Evolutionary conservation across 35 echinoderm and acorn worm species (phyloP), one percentile per base, ranked within the genome.

Genomic region (Acanthaster planci): DNA sequence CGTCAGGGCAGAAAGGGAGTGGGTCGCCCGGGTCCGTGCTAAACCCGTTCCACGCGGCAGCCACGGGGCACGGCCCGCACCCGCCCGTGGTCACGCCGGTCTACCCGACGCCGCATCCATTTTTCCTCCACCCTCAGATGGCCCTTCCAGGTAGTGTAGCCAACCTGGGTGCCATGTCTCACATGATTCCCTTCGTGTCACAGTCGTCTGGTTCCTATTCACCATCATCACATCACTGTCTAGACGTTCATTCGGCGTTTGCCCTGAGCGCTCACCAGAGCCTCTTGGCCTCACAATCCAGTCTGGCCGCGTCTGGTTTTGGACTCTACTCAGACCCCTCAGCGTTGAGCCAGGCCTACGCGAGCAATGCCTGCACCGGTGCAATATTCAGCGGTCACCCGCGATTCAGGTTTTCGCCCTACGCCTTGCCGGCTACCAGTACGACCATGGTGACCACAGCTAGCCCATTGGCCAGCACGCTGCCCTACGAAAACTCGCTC

Each of bases 311-410:
- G 37, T n/a, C 77, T 57, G 39, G 35, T 40, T 85, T 77, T 51
- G 90, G 90, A 86, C 85, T 95, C 27, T 97, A 97, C 55, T 77
- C 78, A 36, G 94, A 92, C 44, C 86, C 86, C 14, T 83, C 87
- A 32, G 85, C 96, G 8, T 76, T 97, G 2, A 90, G 90, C 75
- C 89, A 92, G 37, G 92, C 89, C 9, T 93, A 93, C 60, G 90
- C 96, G 21, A 87, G 82, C 40, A 94, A 89, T 72, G 85, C 92
- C 38, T 97, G 89, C 79, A 89, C 91, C 81, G 89, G 96, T 99
- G 96, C 92, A 99, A 99, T 99, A 91, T 92, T 99, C n/a, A 99
- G 88, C 79, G 86, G 88, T 58, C 96, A 97, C 83, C 94, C 93
- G 59, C 81, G 96, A 68, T 78, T 99, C 37, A 85, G 96, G 26